Percentiles rank a stretch among this genome's conserved stretches.
These are phyloP conservation scores for Coregonus ussuriensis DNA, from an alignment of 2,797 vertebrate genomes.

Conservation along the genomic window DNA sequence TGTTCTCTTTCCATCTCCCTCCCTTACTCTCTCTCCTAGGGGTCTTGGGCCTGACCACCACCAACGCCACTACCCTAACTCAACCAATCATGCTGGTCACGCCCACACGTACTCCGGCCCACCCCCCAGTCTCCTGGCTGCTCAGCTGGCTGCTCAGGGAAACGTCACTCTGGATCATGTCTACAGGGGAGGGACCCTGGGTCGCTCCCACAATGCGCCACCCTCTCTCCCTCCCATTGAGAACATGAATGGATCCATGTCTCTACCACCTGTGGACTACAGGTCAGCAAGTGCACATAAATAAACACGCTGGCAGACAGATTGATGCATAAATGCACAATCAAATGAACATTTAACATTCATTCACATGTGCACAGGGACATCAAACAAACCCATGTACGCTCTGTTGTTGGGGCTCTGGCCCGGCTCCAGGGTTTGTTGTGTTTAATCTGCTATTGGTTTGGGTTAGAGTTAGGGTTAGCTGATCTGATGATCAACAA, in stretches of 20 bases:
- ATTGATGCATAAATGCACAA: not conserved
- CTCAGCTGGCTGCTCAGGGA: constrained; percentile 79
- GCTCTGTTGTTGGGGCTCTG: no score
- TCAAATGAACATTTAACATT: no score
- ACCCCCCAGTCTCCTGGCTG: constrained; percentile 75
- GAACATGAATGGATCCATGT: constrained; percentile 74
- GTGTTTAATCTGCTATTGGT: no score
- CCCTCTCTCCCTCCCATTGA: constrained; percentile 89
- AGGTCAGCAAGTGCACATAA: constrained; percentile 68
- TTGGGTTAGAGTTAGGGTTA: no score
- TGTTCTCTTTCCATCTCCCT: not conserved
- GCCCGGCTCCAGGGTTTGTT: no score
- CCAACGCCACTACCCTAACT: constrained; percentile 87
- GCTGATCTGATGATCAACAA: no score
- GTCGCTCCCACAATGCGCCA: constrained; percentile 89
- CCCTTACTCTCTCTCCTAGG: constrained; percentile 64
- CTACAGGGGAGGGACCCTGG: constrained; percentile 85
- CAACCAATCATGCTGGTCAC: constrained; percentile 88
- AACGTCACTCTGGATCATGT: constrained; percentile 79
- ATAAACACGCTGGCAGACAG: not conserved
- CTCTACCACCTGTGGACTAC: constrained; percentile 84
- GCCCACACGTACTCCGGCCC: constrained; percentile 83
- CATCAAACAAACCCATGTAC: no score
- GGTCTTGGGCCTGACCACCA: constrained; percentile 84
- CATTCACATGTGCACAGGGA: no score